A percentile compares a stretch with the other conserved stretches of the same genome.
Conservation (phyloP, 2,888 invertebrate species). For the Drosophila nigricruria region DNA sequence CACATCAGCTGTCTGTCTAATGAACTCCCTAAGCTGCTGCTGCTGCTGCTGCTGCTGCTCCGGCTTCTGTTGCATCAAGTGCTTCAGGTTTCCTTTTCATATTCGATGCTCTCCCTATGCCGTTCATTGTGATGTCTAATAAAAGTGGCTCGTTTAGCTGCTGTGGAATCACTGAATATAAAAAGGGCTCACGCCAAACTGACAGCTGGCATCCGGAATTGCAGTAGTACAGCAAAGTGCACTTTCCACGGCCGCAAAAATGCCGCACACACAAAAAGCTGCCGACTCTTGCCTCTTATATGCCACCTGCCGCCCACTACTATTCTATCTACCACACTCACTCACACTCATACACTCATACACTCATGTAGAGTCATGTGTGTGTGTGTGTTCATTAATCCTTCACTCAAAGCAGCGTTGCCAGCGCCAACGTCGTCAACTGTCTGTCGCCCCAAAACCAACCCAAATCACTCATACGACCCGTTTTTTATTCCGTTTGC, state of each 20-base stretch:
- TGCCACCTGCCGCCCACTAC: conserved; percentile 5
- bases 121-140: conserved; percentile 41
- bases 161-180: conserved; percentile 32
- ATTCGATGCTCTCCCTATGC: conserved; percentile 1
- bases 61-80: conserved; percentile 16
- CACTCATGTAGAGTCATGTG: background rate
- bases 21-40: conserved; percentile 17
- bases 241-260: conserved; percentile 76
- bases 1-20: conserved; percentile 14
- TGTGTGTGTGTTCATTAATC: conserved; percentile 59
- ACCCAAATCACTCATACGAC: conserved; percentile 67
- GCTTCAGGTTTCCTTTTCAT: conserved; percentile 19
- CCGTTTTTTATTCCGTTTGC: conserved; percentile 29
- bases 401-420: conserved; percentile 66
- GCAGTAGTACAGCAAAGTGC: conserved; percentile 71
- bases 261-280: conserved; percentile 35
- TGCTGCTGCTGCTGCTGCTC: conserved; percentile 7
- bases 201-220: conserved; percentile 69
- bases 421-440: conserved; percentile 17
- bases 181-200: conserved; percentile 35
- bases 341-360: conserved; percentile 5
- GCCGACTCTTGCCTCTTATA: background rate
- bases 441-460: conserved; percentile 61
- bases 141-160: conserved; percentile 51
- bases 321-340: conserved; percentile 23